Evolutionary conservation across 2,888 invertebrate genomes (phyloP), one percentile per base, ranked within the genome.

Genomic region (Parnassius smintheus): DNA sequence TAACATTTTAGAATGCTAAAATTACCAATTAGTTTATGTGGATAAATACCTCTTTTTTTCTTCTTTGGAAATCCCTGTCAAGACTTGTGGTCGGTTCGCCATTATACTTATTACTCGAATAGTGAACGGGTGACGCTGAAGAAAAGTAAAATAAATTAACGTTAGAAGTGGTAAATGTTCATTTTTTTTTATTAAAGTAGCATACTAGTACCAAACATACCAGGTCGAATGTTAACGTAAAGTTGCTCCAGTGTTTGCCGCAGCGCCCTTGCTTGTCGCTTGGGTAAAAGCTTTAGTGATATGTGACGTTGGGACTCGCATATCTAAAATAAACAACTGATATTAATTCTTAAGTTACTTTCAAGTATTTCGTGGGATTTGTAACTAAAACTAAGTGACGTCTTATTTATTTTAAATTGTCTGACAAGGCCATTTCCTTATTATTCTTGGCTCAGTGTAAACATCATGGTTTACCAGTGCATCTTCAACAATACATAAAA

Each of bases 251-350:
- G 88, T 2, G 96, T 95, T 70, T 95, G 94, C 69, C 95, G 94
- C 55, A 99, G 90, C 64, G 94, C 93, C 72, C 98, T 95, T 2
- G 96, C 95, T 60, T 98, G 96, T 77, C 96, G 95, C 88, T 97
- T 97, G 1, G 98, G 98, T 71, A 98, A 85, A 63, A 98, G 78
- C 88, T 98, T 98, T 2, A 94, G 88, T 62, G 94, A 95, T 75
- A 98, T 93, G 80, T 95, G 94, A 72, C 95, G 94, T 81, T 97
- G 98, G 62, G 97, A 95, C 79, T 98, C 98, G 78, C 98, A 97
- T 69, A 97, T 94, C 94, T 93, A 80, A 54, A 83, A 84, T 57
- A 49, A 13, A 58, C 56, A 59, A 89, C 94, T 88, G 7, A 35
- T 35, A 35, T 35, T 35, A 35, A 25, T 25, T 25, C 25, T 25